A percentile compares a stretch with the other conserved stretches of the same genome.
These are phyloP conservation scores for Actinernus sp. DNA, from an alignment of 92 coral and sea anemone species.

Conservation along the genomic window DNA sequence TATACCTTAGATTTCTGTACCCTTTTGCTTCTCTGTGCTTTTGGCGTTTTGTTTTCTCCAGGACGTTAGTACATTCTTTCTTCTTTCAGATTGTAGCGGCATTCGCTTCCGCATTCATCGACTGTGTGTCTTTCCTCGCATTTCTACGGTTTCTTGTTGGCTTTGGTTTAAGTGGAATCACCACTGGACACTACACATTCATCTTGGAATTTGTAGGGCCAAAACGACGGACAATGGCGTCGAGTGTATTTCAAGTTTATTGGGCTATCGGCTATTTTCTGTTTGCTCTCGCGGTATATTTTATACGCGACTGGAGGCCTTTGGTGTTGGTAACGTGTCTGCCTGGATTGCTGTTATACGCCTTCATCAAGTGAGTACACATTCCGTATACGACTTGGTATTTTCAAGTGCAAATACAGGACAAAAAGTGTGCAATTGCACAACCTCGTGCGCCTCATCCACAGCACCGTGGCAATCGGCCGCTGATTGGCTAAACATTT, in stretches of 20 bases:
- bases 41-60: no score
- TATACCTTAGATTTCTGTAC: no score
- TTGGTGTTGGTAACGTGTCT: constrained; percentile 41
- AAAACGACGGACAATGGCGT: constrained; percentile 62
- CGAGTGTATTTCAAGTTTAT: constrained; percentile 52
- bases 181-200: constrained; percentile 37
- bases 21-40: no score
- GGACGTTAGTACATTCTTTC: no score
- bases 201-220: constrained; percentile 69
- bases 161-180: constrained; percentile 40
- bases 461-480: no score
- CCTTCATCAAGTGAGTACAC: constrained; percentile 59
- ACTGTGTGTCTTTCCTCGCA: constrained; percentile 57
- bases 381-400: no score
- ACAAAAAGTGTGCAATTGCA: no score
- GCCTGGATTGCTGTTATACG: constrained; percentile 40
- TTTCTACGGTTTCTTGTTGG: constrained; percentile 55
- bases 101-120: constrained; percentile 10
- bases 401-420: no score
- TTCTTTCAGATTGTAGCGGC: constrained; percentile 3
- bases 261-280: constrained; percentile 65
- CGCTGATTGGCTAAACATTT: no score
- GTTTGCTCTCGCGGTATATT: constrained; percentile 52
- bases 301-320: constrained; percentile 69
- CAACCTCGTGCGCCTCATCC: no score